A percentile compares a stretch with the other conserved stretches of the same genome.
phyloP scores from a whole-genome alignment of 2,888 invertebrate species.

The Mimas tiliae region DNA sequence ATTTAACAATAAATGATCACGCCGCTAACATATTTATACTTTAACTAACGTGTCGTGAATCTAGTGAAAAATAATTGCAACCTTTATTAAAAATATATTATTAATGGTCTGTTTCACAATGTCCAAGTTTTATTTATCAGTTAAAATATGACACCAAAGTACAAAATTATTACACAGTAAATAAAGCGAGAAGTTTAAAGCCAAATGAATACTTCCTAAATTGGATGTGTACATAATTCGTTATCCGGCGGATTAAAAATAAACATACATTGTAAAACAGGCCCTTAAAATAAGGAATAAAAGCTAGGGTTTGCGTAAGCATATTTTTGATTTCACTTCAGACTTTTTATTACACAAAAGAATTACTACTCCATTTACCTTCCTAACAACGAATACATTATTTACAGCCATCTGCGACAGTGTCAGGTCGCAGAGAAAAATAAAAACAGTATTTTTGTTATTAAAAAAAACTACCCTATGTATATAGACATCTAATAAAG shows the following conservation, averaged over 20 bases:
- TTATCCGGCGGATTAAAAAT: no score
- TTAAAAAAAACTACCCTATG: neutral
- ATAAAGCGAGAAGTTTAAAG: no score
- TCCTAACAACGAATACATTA: neutral
- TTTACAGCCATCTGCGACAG: neutral
- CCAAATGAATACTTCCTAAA: no score
- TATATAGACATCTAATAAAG: neutral
- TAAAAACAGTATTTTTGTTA: neutral
- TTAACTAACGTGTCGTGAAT: neutral
- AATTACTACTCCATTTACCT: neutral
- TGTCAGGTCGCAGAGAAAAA: neutral
- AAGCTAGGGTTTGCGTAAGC: slow-evolving; percentile 8
- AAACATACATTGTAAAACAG: no score
- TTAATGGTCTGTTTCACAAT: neutral
- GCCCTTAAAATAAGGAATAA: neutral
- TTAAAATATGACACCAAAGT: no score
- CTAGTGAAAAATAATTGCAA: slow-evolving; percentile 10
- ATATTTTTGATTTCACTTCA: slow-evolving; percentile 9
- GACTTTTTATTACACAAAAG: slow-evolving; percentile 6
- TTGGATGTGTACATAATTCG: no score
- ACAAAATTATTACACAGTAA: no score
- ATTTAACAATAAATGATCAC: slow-evolving; percentile 18
- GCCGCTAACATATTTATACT: neutral
- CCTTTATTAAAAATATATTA: slow-evolving; percentile 1
- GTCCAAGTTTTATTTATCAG: no score